Conservation (phyloP, 2,113 vertebrate species). For the Onychorhynchus coronatus region DNA sequence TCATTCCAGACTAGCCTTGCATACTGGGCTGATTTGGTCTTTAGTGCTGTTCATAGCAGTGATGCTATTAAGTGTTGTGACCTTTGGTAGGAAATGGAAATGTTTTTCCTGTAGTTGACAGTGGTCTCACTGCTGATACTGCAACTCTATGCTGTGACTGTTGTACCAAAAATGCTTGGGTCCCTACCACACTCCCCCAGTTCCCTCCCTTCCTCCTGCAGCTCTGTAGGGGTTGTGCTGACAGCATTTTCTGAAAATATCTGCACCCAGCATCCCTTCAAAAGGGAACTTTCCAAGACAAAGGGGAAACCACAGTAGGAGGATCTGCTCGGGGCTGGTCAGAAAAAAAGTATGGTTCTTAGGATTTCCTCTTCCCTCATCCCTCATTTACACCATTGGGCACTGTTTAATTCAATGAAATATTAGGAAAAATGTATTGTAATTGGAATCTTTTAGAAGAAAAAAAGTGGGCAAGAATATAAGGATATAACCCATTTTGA, state of each 20-base stretch:
- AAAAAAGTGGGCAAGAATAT: not conserved
- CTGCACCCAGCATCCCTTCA: not conserved
- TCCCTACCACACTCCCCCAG: not conserved
- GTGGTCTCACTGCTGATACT: not conserved
- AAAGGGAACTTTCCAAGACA: not conserved
- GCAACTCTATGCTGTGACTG: not conserved
- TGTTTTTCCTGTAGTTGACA: not conserved
- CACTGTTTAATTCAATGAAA: not conserved
- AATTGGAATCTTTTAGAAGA: not conserved
- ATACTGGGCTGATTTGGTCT: not conserved
- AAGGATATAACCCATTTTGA: not conserved
- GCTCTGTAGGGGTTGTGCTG: not conserved
- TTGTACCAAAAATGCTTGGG: not conserved
- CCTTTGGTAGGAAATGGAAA: not conserved
- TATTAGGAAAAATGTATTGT: not conserved
- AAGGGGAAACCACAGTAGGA: not conserved
- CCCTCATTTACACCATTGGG: not conserved
- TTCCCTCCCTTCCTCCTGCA: not conserved
- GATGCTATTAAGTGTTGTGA: not conserved
- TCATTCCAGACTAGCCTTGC: not conserved
- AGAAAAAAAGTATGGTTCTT: not conserved
- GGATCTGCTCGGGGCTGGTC: not conserved
- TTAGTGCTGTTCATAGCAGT: not conserved
- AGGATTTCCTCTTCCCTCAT: not conserved
- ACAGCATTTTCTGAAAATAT: slow-evolving; percentile 5